Conservation (phyloP, 2,113 vertebrate species). For the Hepsetus odoe region DNA sequence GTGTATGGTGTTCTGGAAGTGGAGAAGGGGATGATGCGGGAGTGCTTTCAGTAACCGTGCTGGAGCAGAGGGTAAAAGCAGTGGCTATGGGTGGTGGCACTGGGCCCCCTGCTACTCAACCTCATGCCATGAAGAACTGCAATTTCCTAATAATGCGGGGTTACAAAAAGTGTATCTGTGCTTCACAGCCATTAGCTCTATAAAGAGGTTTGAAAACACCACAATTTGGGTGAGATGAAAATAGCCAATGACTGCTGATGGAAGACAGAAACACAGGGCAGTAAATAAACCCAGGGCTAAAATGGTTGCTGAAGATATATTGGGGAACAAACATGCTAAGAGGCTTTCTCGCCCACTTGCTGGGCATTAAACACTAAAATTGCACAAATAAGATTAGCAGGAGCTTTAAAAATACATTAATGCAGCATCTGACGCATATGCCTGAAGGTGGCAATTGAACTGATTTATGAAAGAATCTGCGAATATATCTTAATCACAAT, state of each 20-base stretch:
- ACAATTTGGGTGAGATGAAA: slow-evolving; percentile 35
- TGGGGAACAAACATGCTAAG: slow-evolving; percentile 21
- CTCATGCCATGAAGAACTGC: slow-evolving; percentile 21
- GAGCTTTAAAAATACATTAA: not conserved
- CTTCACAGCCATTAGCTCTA: slow-evolving; percentile 8
- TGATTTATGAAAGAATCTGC: not conserved
- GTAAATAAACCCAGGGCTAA: slow-evolving; percentile 13
- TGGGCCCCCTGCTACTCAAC: slow-evolving; percentile 18
- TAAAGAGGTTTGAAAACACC: slow-evolving; percentile 35
- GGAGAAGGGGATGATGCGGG: slow-evolving; percentile 13
- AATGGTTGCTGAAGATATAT: slow-evolving; percentile 12
- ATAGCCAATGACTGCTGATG: slow-evolving; percentile 30
- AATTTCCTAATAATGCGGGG: slow-evolving; percentile 52
- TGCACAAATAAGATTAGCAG: not conserved
- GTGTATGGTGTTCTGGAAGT: slow-evolving; percentile 30
- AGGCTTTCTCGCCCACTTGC: slow-evolving; percentile 1
- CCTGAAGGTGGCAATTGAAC: not conserved
- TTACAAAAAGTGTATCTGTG: slow-evolving; percentile 28
- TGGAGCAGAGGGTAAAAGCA: slow-evolving; percentile 32
- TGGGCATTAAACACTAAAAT: slow-evolving; percentile 38
- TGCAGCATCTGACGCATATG: not conserved
- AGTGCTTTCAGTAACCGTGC: slow-evolving; percentile 18
- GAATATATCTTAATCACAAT: not conserved
- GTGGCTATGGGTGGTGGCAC: slow-evolving; percentile 32
- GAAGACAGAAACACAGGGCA: slow-evolving; percentile 10